Conservation (phyloP, 2,797 vertebrate genomes). For the Trachops cirrhosus region DNA sequence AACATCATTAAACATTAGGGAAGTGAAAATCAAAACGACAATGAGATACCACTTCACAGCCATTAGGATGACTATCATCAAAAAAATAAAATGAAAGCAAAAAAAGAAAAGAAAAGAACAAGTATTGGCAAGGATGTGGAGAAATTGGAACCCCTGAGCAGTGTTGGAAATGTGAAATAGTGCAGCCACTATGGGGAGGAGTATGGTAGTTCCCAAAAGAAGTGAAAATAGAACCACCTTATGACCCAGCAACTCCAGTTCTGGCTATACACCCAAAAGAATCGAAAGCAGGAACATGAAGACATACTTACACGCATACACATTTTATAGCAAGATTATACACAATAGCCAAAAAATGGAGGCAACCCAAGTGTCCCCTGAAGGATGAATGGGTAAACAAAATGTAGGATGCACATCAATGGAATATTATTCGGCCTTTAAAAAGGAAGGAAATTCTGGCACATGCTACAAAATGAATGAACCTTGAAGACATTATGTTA, state of each 20-base stretch:
- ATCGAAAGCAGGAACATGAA: not conserved
- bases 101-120: not conserved
- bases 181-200: not conserved
- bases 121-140: not conserved
- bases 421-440: not conserved
- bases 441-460: not conserved
- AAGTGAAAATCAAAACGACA: not conserved
- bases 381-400: not conserved
- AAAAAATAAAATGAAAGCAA: not conserved
- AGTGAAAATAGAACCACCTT: not conserved
- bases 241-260: not conserved
- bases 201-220: not conserved
- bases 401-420: not conserved
- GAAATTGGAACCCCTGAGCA: not conserved
- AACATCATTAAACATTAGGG: not conserved
- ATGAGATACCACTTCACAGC: not conserved
- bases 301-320: not conserved
- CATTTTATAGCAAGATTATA: not conserved
- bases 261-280: not conserved
- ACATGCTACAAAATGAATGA: not conserved
- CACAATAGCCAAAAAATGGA: not conserved
- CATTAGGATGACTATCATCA: too few relatives aligned
- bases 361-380: not conserved
- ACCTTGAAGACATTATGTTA: not conserved
- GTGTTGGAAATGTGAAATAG: not conserved